Base-by-base conservation (phyloP, 2,113 vertebrate genomes). In the Rhea pennata region DNA sequence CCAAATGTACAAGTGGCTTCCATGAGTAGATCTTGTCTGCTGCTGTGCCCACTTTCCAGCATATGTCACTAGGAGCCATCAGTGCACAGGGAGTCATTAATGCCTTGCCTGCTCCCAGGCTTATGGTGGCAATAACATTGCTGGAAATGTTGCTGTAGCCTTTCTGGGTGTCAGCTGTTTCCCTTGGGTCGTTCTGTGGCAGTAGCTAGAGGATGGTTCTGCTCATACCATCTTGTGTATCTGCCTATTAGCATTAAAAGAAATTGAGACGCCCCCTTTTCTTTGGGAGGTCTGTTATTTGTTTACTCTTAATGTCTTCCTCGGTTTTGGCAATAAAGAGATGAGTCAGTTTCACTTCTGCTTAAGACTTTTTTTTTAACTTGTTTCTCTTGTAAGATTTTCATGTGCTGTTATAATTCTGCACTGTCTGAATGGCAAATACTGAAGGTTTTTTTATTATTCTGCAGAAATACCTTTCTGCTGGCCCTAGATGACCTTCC, bases 301-400 rank as follows among this genome's bases (percentile, higher is more conserved):
- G 82, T 96, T 96, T 96, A 95, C 8, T 1, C 84, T 95, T 50
- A 26, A 59, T 0, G 0, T 36, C 84, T 70, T 62, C 89, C 87
- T 95, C 0, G 7, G 87, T 85, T 95, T 96, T 95, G 95, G 94
- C 92, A 96, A 95, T 96, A 96, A 76, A 87, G 64, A 83, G 91
- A 96, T 93, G 96, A 97, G 81, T 96, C 92, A 95, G 78, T 95
- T 95, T 95, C 92, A 87, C 91, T 96, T 96, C 92, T 95, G 74
- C 87, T 95, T 80, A 76, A 93, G 78, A 72, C 48, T 86, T 91
- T 87, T 82, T 96, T 96, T 72, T 27, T 31, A 31, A 71, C 62
- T 64, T 64, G 2, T 92, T 90, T 89, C 59, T 89, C 87, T 59
- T 80, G 50, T 87, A 76, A 71, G 15, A 11, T 80, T 95, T 73